Conservation (phyloP, 2,888 invertebrate species). For the Troides helena region DNA sequence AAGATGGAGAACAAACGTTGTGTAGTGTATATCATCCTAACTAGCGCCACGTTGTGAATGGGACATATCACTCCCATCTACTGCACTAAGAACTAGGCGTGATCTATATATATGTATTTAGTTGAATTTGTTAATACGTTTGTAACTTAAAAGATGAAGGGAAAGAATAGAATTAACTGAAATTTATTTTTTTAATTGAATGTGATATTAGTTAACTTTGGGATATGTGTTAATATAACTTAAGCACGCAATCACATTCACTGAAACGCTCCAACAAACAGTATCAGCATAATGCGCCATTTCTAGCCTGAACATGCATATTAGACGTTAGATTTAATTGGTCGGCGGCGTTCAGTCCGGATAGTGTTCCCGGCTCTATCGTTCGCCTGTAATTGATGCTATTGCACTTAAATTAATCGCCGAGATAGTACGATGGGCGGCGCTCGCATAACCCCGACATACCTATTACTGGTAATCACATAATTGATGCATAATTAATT, state of each 20-base stretch:
- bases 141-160: too few species aligned
- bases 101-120: too few species aligned
- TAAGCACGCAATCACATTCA: background rate
- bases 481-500: slow-evolving; percentile 65
- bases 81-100: too few species aligned
- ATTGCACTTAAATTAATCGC: slow-evolving; percentile 76
- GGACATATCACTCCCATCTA: too few species aligned
- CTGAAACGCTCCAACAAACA: slow-evolving; percentile 3
- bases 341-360: slow-evolving; percentile 33
- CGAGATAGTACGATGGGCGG: slow-evolving; percentile 38
- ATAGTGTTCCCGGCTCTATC: slow-evolving; percentile 50
- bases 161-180: too few species aligned
- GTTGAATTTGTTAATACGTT: too few species aligned
- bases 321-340: slow-evolving; percentile 26
- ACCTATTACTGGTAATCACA: slow-evolving; percentile 42
- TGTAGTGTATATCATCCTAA: too few species aligned
- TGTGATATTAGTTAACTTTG: background rate
- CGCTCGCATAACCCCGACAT: slow-evolving; percentile 37
- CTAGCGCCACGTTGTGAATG: too few species aligned
- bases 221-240: background rate
- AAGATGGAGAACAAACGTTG: too few species aligned
- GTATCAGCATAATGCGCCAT: slow-evolving; percentile 21
- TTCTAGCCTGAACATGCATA: slow-evolving; percentile 22
- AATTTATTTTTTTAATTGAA: too few species aligned
- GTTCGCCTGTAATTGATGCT: slow-evolving; percentile 68